Evolutionary conservation across 2,888 invertebrate species (phyloP), one percentile per base, ranked within the genome.

Genomic region (Leptogaster cylindrica): DNA sequence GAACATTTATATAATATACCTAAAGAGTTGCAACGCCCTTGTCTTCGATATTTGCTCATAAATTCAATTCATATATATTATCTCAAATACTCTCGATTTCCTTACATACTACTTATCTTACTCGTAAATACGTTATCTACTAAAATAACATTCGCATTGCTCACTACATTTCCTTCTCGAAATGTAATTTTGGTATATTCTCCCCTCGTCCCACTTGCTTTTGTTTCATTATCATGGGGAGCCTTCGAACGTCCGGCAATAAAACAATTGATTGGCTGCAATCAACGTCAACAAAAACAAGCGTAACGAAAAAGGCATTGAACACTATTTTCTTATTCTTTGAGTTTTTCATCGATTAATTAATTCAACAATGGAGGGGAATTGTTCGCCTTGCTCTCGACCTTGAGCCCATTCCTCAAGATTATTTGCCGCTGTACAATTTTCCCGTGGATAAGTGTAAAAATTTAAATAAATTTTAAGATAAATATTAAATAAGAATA

Each of bases 401-500:
- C 4, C 14, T 7, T 39, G 10, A n/a, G 10, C 1, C 16, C 2
- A 14, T 41, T 7, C 7, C 2, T 14, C 18, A 18, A 1, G 4
- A 6, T 16, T 7, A 18, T 41, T 14, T 14, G 1, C 3, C 5
- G 12, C 20, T 12, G 14, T 4, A 16, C 7, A 41, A 18, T 41
- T 7, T 41, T 41, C 5, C 5, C 16, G 5, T 41, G 10, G 14
- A 55, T 55, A 55, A 55, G 39, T 55, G 39, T 33, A 20, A 36
- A 36, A 55, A 18, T 18, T 31, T 20, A 36, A 55, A 36, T 55
- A 55, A 55, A 36, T 23, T 18, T 36, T 36, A 39, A 36, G 20
- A 39, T 44, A 20, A 12, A n/a, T 46, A 46, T 46, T 18, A 46
- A 20, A 20, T n/a, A 46, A 46, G 18, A 39, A 39, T 14, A n/a